Conservation (phyloP, 2,797 vertebrate genomes). For the Heterohyrax brucei region DNA sequence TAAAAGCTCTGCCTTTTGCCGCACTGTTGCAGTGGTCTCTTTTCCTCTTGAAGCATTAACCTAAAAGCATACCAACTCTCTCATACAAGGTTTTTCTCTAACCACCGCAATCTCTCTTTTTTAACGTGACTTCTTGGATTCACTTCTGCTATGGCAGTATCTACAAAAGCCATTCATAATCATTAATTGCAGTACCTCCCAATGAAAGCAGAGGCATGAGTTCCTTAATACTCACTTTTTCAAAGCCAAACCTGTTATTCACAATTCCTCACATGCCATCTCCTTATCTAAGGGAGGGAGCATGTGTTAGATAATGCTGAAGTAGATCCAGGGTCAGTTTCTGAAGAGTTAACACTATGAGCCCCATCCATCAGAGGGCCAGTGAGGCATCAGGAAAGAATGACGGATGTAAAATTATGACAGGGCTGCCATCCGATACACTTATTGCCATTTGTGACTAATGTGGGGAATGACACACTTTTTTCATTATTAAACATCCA, state of each 20-base stretch:
- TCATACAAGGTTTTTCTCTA: conserved; percentile 22
- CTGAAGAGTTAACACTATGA: conserved; percentile 87
- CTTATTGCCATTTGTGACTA: conserved; percentile 92
- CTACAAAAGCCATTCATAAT: conserved; percentile 78
- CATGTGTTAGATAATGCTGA: conserved; percentile 77
- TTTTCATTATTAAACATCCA: conserved; percentile 92
- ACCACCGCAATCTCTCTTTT: conserved; percentile 38
- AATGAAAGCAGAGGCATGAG: background rate
- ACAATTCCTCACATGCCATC: conserved; percentile 68
- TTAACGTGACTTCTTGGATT: conserved; percentile 53
- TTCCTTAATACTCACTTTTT: conserved; percentile 52
- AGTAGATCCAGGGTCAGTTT: conserved; percentile 78
- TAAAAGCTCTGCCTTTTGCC: conserved; percentile 6
- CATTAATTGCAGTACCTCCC: conserved; percentile 65
- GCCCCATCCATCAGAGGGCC: conserved; percentile 90
- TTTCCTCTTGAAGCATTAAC: background rate
- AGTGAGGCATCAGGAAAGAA: conserved; percentile 87
- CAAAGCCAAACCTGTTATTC: conserved; percentile 76
- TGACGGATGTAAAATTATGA: conserved; percentile 93
- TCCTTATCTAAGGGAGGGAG: conserved; percentile 69
- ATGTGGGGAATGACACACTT: conserved; percentile 89
- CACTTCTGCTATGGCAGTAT: conserved; percentile 74
- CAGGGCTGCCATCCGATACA: conserved; percentile 89
- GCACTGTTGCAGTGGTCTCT: background rate
- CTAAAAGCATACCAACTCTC: background rate